Conservation (phyloP, 2,888 invertebrate genomes). For the Caenorhabditis virilis region DNA sequence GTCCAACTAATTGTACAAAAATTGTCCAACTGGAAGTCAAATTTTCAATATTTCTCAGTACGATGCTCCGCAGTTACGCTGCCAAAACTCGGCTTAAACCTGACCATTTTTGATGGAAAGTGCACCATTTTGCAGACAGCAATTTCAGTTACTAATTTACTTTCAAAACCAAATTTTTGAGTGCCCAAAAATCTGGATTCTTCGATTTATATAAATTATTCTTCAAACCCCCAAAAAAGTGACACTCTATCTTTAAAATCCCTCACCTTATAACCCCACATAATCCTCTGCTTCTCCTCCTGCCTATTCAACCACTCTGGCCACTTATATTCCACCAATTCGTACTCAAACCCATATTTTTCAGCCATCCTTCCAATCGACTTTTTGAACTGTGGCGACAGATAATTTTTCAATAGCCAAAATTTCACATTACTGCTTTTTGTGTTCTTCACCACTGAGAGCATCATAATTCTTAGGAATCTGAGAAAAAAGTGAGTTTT, state of each 20-base stretch:
- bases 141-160: too few species aligned
- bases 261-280: conserved; percentile 80
- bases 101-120: too few species aligned
- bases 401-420: conserved; percentile 98
- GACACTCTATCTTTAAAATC: background rate
- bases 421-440: conserved; percentile 87
- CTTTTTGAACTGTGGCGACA: conserved; percentile 94
- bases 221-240: background rate
- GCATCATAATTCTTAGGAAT: conserved; percentile 88
- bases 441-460: conserved; percentile 83
- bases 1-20: too few species aligned
- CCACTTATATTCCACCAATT: conserved; percentile 98
- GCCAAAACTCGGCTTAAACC: too few species aligned
- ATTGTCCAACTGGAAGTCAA: too few species aligned
- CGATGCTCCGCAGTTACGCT: too few species aligned
- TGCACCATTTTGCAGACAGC: too few species aligned
- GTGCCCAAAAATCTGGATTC: too few species aligned
- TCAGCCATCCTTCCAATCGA: conserved; percentile 92
- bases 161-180: too few species aligned
- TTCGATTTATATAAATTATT: too few species aligned
- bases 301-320: conserved; percentile 97
- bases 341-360: conserved; percentile 94
- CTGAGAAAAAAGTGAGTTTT: background rate
- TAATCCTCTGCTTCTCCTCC: conserved; percentile 97
- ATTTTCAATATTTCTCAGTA: too few species aligned